phyloP scores from a whole-genome alignment of 2,113 vertebrate species.

The Osmerus eperlanus region DNA sequence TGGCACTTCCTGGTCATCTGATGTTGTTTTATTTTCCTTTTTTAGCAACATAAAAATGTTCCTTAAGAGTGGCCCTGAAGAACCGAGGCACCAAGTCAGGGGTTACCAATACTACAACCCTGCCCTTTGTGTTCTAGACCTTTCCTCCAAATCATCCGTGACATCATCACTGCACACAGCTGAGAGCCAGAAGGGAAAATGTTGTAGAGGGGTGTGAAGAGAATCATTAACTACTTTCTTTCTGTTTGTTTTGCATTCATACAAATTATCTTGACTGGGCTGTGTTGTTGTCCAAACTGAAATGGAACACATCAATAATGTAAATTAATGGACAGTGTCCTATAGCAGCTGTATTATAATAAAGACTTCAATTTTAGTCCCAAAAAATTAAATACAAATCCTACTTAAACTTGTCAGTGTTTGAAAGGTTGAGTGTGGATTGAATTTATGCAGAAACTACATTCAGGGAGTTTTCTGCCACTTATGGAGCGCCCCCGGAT shows the following conservation, averaged over 20 bases:
- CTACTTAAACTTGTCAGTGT: background rate
- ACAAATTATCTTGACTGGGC: constrained; percentile 25
- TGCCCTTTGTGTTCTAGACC: too few species aligned
- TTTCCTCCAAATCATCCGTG: too few species aligned
- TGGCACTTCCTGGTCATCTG: constrained; percentile 17
- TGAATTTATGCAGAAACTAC: too few species aligned
- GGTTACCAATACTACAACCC: too few species aligned
- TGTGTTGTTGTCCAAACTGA: constrained; percentile 10
- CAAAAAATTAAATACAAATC: constrained; percentile 17
- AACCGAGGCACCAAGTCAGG: background rate
- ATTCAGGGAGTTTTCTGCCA: too few species aligned
- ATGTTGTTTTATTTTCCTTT: constrained; percentile 28
- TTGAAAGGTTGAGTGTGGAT: background rate
- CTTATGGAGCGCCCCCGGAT: too few species aligned
- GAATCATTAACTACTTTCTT: constrained; percentile 18
- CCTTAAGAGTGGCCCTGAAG: constrained; percentile 20
- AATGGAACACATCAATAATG: constrained; percentile 28
- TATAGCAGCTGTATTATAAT: constrained; percentile 28
- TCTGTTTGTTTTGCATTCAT: constrained; percentile 34
- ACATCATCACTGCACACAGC: too few species aligned
- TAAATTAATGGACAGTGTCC: constrained; percentile 35
- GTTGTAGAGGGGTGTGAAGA: background rate
- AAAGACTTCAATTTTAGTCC: constrained; percentile 31
- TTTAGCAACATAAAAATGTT: constrained; percentile 29
- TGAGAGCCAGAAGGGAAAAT: too few species aligned